Percentiles rank a stretch among this genome's conserved stretches.
phyloP scores from a whole-genome alignment of 2,797 vertebrate genomes.

The Scolopax rusticola region DNA sequence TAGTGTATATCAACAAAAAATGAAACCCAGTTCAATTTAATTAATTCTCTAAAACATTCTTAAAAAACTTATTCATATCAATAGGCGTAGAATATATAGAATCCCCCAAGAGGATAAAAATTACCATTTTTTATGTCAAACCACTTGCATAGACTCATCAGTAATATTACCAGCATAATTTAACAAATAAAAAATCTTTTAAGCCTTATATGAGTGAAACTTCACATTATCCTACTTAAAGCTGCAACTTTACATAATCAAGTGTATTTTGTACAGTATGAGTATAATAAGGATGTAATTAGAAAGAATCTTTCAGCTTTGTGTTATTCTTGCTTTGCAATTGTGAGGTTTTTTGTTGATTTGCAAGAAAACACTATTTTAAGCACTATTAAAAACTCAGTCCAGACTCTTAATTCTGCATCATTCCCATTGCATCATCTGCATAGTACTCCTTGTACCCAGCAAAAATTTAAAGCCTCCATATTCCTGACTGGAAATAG shows the following conservation, averaged over 20 bases:
- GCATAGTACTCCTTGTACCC: slow-evolving; percentile 63
- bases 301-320: neutral
- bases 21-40: neutral
- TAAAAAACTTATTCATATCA: neutral
- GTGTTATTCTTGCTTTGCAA: neutral
- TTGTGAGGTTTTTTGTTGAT: neutral
- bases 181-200: neutral
- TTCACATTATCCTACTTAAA: neutral
- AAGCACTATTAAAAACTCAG: slow-evolving; percentile 33
- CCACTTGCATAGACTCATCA: neutral
- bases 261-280: neutral
- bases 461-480: slow-evolving; percentile 66
- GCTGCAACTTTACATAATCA: neutral
- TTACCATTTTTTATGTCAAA: neutral
- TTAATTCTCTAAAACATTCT: neutral
- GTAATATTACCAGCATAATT: neutral
- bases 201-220: neutral
- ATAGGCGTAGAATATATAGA: neutral
- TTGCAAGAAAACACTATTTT: slow-evolving; percentile 36
- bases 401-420: slow-evolving; percentile 44
- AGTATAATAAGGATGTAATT: neutral
- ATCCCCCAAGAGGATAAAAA: neutral
- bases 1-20: neutral
- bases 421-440: slow-evolving; percentile 65
- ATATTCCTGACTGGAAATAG: slow-evolving; percentile 78